Base-by-base conservation (phyloP, 2,797 vertebrate species). In the Acrocephalus scirpaceus region DNA sequence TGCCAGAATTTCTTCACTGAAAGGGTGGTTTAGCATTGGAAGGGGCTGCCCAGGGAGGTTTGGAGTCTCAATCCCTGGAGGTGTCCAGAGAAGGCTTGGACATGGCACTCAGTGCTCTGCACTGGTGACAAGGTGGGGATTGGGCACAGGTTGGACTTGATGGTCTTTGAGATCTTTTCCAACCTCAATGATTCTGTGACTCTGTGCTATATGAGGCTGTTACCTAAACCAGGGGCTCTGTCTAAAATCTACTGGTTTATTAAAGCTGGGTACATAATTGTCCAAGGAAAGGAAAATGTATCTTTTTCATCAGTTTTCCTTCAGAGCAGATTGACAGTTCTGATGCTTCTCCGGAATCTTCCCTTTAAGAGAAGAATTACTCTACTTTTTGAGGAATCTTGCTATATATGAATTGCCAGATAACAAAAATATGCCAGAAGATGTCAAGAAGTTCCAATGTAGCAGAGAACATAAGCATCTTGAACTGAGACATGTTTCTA, bases 131-230 rank as follows among this genome's bases (percentile, higher is more conserved):
- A 23, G n/a, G n/a, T 54, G 11, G 22, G 26, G 45, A 78, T 25
- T 0, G 1, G 38, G 13, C 53, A 72, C 18, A 23, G 30, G 2
- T 51, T 45, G 30, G 66, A 10, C 25, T 47, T 1, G 0, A 2
- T 66, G 25, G 10, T 32, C 18, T 17, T 42, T 17, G 53, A 72
- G 30, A 16, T 13, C 13, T 79, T 73, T 48, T 67, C 81, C 47
- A 67, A 0, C 40, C 61, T 61, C n/a, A 61, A 0, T 42, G 40
- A 25, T 60, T 66, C 34, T 42, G 30, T 71, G 34, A 30, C n/a
- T 36, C 9, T 69, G 8, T 71, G 47, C 22, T 57, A 0, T 51
- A 40, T 56, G 64, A 64, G 42, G 38, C 53, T 76, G 26, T 69
- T 90, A 19, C 3, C 44, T 72, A 34, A 80, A 80, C 47, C 45